Evolutionary conservation across 1,140 invertebrate species (phyloP).

Genomic region (Microvelia longipes): DNA sequence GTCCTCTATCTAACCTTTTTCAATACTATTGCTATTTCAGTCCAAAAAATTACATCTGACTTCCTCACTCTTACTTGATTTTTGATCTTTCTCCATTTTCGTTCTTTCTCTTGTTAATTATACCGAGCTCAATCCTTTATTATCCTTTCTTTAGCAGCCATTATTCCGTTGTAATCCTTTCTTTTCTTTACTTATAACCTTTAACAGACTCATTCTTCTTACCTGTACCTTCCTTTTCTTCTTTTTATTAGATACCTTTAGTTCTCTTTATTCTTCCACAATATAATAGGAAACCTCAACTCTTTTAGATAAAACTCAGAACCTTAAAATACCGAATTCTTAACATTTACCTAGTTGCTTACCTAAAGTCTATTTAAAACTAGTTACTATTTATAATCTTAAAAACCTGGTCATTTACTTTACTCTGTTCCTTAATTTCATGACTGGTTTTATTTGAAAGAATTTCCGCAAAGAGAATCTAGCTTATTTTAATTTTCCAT

Average conservation of each 20-base stretch:
- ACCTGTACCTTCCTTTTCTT: neutral
- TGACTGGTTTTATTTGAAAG: too few relatives aligned
- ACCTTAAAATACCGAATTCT: too few relatives aligned
- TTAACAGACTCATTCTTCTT: too few relatives aligned
- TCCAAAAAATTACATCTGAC: neutral
- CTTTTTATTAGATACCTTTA: neutral
- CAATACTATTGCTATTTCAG: neutral
- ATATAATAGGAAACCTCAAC: neutral
- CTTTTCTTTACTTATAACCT: neutral
- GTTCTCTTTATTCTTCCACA: neutral
- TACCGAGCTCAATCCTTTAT: neutral
- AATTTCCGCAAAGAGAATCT: too few relatives aligned
- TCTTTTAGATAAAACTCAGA: too few relatives aligned
- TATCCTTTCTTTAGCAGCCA: neutral
- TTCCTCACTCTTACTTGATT: neutral
- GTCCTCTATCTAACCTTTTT: neutral
- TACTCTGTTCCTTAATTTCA: too few relatives aligned
- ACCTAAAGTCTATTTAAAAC: too few relatives aligned
- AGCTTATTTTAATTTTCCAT: too few relatives aligned
- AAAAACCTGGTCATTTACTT: too few relatives aligned
- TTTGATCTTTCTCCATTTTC: neutral
- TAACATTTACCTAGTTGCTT: too few relatives aligned
- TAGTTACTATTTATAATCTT: too few relatives aligned
- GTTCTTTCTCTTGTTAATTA: neutral
- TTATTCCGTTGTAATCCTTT: neutral